Evolutionary conservation across 1,140 invertebrate genomes (phyloP).

Genomic region (Ceratoteleas bidentatus): DNA sequence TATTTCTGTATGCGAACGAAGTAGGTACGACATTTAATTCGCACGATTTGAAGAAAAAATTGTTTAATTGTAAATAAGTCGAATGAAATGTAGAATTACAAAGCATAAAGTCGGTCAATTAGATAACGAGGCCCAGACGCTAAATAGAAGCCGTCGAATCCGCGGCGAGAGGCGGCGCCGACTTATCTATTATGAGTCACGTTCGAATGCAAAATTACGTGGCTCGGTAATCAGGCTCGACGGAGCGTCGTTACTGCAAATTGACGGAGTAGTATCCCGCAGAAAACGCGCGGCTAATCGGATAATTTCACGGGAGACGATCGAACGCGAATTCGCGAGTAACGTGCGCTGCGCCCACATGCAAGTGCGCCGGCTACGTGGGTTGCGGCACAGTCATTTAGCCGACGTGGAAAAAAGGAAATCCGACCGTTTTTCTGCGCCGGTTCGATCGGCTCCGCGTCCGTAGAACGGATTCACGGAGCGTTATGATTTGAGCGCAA

Average conservation of each 20-base stretch:
- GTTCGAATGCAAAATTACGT: constrained; percentile 41
- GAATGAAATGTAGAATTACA: too few relatives aligned
- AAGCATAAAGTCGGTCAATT: background rate
- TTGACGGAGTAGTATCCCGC: constrained; percentile 58
- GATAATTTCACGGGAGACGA: constrained; percentile 78
- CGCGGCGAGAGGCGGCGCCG: background rate
- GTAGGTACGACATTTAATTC: too few relatives aligned
- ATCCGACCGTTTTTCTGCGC: constrained; percentile 62
- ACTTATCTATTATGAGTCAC: constrained; percentile 40
- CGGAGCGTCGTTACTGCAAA: constrained; percentile 53
- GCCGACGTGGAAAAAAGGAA: constrained; percentile 69
- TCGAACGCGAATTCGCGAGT: constrained; percentile 69
- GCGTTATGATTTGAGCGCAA: constrained; percentile 79
- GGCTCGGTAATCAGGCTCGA: constrained; percentile 40
- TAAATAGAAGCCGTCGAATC: constrained; percentile 1
- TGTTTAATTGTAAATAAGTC: too few relatives aligned
- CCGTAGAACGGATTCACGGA: constrained; percentile 75
- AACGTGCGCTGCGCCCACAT: constrained; percentile 52
- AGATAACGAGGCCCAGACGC: background rate
- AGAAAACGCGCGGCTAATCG: constrained; percentile 75
- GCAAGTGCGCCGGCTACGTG: constrained; percentile 63
- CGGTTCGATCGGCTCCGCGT: constrained; percentile 44
- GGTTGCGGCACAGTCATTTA: constrained; percentile 68
- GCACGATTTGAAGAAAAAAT: too few relatives aligned
- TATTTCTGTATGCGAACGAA: too few relatives aligned